These are phyloP conservation scores for Protomyctophum bolini DNA, from an alignment of 2,113 vertebrate species.

Conservation along the genomic window DNA sequence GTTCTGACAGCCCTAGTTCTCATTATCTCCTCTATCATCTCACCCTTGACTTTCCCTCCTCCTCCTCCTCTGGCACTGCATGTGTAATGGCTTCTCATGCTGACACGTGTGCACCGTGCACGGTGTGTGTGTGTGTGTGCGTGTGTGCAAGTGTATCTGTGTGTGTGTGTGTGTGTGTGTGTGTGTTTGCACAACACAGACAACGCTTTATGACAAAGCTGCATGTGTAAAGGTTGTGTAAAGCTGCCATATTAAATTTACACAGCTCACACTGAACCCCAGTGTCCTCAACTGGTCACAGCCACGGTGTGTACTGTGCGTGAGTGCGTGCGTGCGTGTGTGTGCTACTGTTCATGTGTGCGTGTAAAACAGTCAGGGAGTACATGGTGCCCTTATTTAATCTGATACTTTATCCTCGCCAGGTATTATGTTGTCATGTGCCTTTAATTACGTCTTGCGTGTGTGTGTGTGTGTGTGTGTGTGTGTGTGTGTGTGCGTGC, in stretches of 20 bases:
- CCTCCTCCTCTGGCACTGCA: conserved; percentile 30
- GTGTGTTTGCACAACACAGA: conserved; percentile 6
- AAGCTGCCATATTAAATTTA: conserved; percentile 60
- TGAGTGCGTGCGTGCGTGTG: too few species aligned
- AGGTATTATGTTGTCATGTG: too few species aligned
- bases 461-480: conserved; percentile 58
- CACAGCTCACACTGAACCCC: conserved; percentile 37
- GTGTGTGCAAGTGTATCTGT: not conserved
- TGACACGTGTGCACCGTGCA: too few species aligned
- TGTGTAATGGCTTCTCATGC: not conserved
- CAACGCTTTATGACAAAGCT: conserved; percentile 48
- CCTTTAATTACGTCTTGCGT: conserved; percentile 42
- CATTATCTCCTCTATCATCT: too few species aligned
- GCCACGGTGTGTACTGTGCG: too few species aligned
- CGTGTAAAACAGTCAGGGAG: too few species aligned
- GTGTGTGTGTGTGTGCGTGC: not conserved
- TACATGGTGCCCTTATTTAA: too few species aligned
- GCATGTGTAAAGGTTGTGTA: conserved; percentile 55
- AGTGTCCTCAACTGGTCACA: too few species aligned
- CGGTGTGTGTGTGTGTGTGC: conserved; percentile 15
- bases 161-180: conserved; percentile 8
- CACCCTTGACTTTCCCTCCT: not conserved
- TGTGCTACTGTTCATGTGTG: too few species aligned
- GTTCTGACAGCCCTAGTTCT: too few species aligned
- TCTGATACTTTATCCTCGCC: too few species aligned